Percentiles rank a stretch among this genome's conserved stretches.
phyloP scores from a whole-genome alignment of 2,888 invertebrate genomes.

The Drosophila austrosaltans region DNA sequence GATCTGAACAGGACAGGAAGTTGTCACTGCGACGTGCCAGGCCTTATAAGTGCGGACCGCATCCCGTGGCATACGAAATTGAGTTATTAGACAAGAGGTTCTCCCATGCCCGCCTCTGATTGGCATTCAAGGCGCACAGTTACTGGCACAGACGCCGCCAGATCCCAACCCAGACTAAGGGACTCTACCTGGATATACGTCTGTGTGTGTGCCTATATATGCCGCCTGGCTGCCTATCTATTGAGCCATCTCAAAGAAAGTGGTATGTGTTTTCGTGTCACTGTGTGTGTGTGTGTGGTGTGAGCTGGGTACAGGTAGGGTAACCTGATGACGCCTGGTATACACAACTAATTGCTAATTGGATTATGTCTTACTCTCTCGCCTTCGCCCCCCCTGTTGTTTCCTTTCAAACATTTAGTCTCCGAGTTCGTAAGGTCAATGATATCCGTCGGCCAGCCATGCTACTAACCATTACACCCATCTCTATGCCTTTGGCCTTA shows the following conservation, averaged over 20 bases:
- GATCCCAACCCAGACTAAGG: background rate
- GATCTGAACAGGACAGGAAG: constrained; percentile 28
- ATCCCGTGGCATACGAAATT: constrained; percentile 54
- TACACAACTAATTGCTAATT: constrained; percentile 77
- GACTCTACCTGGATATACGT: background rate
- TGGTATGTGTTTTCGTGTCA: background rate
- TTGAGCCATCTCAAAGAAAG: constrained; percentile 58
- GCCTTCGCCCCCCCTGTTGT: background rate
- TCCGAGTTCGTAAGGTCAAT: constrained; percentile 69
- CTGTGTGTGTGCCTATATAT: background rate
- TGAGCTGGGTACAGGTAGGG: constrained; percentile 38
- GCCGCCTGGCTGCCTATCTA: constrained; percentile 43
- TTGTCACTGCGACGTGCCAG: constrained; percentile 50
- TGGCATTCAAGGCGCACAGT: constrained; percentile 9
- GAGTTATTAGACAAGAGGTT: constrained; percentile 41
- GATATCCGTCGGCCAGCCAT: constrained; percentile 52
- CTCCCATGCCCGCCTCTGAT: background rate
- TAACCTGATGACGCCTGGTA: constrained; percentile 65
- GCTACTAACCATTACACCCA: constrained; percentile 12
- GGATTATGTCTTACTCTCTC: constrained; percentile 68
- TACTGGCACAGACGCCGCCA: background rate
- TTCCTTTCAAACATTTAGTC: constrained; percentile 30
- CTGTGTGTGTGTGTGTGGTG: constrained; percentile 19
- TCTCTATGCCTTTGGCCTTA: constrained; percentile 57
- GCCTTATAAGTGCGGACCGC: constrained; percentile 60